phyloP scores from a whole-genome alignment of 2,888 invertebrate species.

The Lypha dubia region DNA sequence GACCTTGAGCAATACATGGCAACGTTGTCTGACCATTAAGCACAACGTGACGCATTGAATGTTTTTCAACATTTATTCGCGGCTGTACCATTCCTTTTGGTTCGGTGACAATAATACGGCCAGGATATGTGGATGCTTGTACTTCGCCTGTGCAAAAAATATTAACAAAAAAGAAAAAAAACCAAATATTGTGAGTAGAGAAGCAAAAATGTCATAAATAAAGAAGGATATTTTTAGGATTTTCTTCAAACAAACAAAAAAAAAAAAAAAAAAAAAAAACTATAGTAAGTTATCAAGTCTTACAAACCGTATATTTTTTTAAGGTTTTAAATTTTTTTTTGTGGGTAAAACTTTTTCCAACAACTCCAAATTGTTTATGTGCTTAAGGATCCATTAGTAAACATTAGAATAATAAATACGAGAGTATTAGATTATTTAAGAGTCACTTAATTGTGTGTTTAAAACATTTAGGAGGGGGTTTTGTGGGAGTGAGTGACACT shows the following conservation, averaged over 20 bases:
- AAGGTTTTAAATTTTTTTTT: background rate
- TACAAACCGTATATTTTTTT: background rate
- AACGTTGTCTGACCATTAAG: conserved; percentile 89
- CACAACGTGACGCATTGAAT: conserved; percentile 87
- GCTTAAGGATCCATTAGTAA: conserved; percentile 2
- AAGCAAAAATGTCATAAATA: background rate
- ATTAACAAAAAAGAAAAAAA: conserved; percentile 42
- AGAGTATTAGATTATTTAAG: conserved; percentile 11
- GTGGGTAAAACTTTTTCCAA: background rate
- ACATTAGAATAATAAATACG: conserved; percentile 28
- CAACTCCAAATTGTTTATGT: conserved; percentile 33
- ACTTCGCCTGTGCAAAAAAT: conserved; percentile 85
- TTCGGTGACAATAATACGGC: conserved; percentile 87
- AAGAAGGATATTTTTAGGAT: conserved; percentile 1
- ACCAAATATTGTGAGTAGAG: background rate
- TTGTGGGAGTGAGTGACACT: background rate
- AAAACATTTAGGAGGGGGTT: background rate
- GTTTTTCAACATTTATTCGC: conserved; percentile 88
- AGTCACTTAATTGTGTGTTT: background rate
- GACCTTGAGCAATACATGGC: conserved; percentile 91
- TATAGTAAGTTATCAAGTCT: background rate
- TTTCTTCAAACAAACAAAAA: background rate
- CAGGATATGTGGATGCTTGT: conserved; percentile 88
- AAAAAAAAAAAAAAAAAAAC: too few relatives aligned
- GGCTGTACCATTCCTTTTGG: conserved; percentile 91